phyloP scores from a whole-genome alignment of 2,113 vertebrate genomes.

The Thoracochromis brauschi region DNA sequence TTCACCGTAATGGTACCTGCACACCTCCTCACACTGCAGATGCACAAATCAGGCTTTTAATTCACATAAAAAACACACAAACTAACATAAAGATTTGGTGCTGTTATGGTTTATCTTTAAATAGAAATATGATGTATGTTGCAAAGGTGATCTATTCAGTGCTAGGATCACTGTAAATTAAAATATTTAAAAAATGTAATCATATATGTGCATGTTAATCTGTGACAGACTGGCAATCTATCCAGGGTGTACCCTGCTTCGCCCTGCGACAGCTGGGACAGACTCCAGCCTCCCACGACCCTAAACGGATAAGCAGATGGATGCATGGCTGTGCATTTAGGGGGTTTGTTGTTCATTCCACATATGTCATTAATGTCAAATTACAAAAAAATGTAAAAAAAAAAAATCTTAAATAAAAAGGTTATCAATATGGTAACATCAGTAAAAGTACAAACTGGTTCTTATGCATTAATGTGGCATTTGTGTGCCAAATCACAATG shows the following conservation, averaged over 20 bases:
- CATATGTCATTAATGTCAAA: neutral
- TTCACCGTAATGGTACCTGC: neutral
- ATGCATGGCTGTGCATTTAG: neutral
- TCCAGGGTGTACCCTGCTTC: neutral
- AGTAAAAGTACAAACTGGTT: neutral
- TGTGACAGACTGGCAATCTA: neutral
- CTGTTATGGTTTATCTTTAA: neutral
- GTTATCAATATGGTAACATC: neutral
- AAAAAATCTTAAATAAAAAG: neutral
- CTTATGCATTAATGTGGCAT: neutral
- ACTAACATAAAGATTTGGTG: neutral
- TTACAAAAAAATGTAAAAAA: neutral
- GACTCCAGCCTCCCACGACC: neutral
- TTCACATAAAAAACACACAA: neutral
- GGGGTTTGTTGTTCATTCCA: neutral
- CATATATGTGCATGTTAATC: neutral
- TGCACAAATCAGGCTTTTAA: neutral
- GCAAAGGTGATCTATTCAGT: neutral
- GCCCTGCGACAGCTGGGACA: neutral
- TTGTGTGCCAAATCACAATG: neutral
- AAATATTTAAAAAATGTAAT: neutral
- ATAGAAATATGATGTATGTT: neutral
- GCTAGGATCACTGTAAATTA: neutral
- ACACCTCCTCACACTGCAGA: neutral
- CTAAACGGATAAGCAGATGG: neutral